Conservation (phyloP, 2,113 vertebrate genomes). For the Syrmaticus mikado region DNA sequence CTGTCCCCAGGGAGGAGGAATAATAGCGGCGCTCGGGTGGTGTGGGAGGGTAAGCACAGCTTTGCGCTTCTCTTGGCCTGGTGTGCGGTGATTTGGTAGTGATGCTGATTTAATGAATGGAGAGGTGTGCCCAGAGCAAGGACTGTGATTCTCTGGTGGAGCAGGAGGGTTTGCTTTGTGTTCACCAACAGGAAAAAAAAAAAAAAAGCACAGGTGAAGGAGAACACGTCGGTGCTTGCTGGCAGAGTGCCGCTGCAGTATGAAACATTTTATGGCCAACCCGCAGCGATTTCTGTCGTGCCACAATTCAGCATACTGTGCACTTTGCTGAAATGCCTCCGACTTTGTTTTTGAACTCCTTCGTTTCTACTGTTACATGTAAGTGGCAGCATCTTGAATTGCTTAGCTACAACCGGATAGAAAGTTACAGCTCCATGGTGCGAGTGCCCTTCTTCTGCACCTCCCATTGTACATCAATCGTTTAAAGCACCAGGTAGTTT, state of each 20-base stretch:
- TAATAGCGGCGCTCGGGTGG: constrained; percentile 70
- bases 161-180: not conserved
- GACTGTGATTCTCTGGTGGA: not conserved
- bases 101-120: constrained; percentile 1
- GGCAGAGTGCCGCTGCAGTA: not conserved
- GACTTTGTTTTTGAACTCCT: constrained; percentile 60
- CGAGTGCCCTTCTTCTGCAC: not conserved
- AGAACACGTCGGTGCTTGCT: not conserved
- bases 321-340: constrained; percentile 7
- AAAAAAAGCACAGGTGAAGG: constrained; percentile 51
- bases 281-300: constrained; percentile 25
- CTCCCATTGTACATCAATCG: not conserved
- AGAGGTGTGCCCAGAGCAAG: constrained; percentile 35
- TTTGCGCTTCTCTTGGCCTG: constrained; percentile 45
- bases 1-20: constrained; percentile 65
- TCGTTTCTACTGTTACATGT: constrained; percentile 63
- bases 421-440: not conserved
- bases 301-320: constrained; percentile 34
- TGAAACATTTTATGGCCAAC: constrained; percentile 28
- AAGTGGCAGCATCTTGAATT: constrained; percentile 66
- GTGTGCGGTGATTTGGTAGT: constrained; percentile 17
- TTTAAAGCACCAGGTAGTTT: not conserved
- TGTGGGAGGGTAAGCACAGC: constrained; percentile 50
- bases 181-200: not conserved
- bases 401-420: constrained; percentile 60